Evolutionary conservation across 2,888 invertebrate genomes (phyloP).

Genomic region (Brenthis daphne): DNA sequence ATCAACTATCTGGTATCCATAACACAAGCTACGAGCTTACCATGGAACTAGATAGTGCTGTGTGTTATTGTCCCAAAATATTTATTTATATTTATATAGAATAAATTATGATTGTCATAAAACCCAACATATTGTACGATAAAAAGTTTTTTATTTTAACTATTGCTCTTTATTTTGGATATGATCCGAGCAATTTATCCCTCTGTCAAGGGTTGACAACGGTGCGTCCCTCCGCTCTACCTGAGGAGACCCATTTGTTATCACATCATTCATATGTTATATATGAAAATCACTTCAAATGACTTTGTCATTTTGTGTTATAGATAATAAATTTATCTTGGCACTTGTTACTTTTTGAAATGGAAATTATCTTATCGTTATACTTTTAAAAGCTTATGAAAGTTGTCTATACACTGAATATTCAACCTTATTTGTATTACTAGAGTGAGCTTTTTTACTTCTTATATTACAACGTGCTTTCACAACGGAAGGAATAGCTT

Average conservation of each 20-base stretch:
- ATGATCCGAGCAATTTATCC: constrained; percentile 76
- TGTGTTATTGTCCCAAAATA: no score
- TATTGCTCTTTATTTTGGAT: constrained; percentile 54
- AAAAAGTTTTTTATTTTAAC: constrained; percentile 24
- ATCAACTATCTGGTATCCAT: no score
- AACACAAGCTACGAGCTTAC: no score
- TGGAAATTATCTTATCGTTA: constrained; percentile 34
- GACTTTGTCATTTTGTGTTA: constrained; percentile 44
- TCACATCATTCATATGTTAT: constrained; percentile 42
- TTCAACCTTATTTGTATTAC: constrained; percentile 10
- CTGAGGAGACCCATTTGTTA: constrained; percentile 62
- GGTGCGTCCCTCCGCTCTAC: constrained; percentile 72
- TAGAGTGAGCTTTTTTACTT: constrained; percentile 26
- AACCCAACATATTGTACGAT: not conserved
- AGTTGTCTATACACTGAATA: constrained; percentile 11
- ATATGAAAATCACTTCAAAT: constrained; percentile 48
- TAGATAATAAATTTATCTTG: constrained; percentile 45
- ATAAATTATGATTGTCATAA: no score
- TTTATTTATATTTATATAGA: no score
- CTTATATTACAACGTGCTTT: constrained; percentile 27
- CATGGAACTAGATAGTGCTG: no score
- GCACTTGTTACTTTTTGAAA: constrained; percentile 58
- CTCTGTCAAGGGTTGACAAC: constrained; percentile 77
- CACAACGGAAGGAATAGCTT: constrained; percentile 76
- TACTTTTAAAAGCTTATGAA: constrained; percentile 29